Conservation (phyloP, 2,797 vertebrate genomes). For the Pipistrellus pygmaeus region DNA sequence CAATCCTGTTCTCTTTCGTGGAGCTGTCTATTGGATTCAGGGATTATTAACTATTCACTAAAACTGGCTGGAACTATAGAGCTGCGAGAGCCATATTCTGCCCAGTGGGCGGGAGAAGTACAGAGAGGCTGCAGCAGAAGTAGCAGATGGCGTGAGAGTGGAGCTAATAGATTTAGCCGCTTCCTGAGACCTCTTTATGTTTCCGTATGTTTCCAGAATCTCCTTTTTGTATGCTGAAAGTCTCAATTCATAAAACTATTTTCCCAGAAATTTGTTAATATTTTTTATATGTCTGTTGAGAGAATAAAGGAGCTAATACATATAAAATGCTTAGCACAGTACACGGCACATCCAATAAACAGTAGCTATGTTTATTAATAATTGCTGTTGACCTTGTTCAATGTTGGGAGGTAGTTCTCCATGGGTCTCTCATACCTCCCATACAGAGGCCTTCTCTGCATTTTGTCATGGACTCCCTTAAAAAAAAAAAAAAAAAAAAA, state of each 20-base stretch:
- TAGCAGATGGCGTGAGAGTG: neutral
- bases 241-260: conserved; percentile 20
- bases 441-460: neutral
- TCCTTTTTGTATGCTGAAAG: neutral
- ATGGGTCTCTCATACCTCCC: neutral
- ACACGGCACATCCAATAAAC: neutral
- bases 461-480: neutral
- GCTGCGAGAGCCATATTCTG: neutral
- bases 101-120: neutral
- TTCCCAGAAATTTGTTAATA: neutral
- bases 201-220: neutral
- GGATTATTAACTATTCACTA: neutral
- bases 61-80: neutral
- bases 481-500: too few relatives aligned
- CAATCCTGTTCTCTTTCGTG: neutral
- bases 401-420: neutral
- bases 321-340: neutral
- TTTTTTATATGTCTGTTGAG: neutral
- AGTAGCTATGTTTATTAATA: neutral
- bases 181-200: neutral
- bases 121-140: neutral
- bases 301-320: neutral
- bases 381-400: neutral
- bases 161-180: neutral
- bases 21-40: neutral